phyloP scores from a whole-genome alignment of 2,888 invertebrate genomes.

The Xestoiulus laeticollis region DNA sequence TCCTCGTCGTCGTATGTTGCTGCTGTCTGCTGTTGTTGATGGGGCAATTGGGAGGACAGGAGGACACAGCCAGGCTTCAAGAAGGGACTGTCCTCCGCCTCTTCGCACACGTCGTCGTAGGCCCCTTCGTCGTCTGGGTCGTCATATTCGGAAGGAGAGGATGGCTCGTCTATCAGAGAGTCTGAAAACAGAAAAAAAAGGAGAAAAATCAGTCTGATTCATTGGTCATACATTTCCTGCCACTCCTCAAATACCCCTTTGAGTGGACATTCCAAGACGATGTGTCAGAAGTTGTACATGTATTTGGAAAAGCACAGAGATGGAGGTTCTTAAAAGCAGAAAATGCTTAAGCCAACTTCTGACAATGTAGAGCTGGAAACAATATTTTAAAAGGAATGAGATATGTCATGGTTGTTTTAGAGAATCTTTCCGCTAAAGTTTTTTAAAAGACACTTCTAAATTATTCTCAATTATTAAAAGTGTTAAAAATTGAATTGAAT shows the following conservation, averaged over 20 bases:
- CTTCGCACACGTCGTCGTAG: constrained; percentile 49
- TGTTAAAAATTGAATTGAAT: too few species aligned
- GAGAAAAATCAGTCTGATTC: neutral
- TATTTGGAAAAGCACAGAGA: too few species aligned
- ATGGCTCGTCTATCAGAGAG: neutral
- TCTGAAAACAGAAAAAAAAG: neutral
- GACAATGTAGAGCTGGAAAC: too few species aligned
- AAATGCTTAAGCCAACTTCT: too few species aligned
- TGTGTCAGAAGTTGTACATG: too few species aligned
- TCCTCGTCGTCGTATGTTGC: constrained; percentile 51
- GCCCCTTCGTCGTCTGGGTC: constrained; percentile 39
- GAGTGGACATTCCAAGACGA: too few species aligned
- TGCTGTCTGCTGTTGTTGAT: neutral
- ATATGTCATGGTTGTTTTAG: too few species aligned
- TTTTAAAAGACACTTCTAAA: too few species aligned
- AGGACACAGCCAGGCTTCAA: neutral
- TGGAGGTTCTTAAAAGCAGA: too few species aligned
- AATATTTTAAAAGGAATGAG: too few species aligned
- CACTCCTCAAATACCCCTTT: neutral
- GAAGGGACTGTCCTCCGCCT: neutral
- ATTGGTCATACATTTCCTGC: neutral
- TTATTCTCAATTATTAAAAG: too few species aligned
- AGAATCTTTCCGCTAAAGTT: too few species aligned
- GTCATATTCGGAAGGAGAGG: neutral
- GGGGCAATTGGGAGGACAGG: neutral